These are phyloP conservation scores for Brachyhypopomus occidentalis DNA, from an alignment of 2,113 vertebrate genomes.

Conservation along the genomic window DNA sequence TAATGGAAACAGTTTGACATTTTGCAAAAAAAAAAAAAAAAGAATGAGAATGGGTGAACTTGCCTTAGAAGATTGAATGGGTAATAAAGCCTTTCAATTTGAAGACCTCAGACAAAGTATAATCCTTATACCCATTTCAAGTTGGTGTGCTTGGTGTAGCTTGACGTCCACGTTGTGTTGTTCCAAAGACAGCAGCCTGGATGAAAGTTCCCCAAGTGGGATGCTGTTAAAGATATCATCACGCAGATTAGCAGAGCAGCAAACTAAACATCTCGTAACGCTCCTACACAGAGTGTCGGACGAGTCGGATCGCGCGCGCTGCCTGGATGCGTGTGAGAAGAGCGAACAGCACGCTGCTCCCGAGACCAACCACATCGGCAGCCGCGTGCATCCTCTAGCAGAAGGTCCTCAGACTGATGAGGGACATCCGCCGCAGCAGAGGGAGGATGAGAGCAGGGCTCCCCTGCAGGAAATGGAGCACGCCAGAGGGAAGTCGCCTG, in stretches of 20 bases:
- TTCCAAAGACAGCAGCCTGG: neutral
- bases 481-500: conserved; percentile 25
- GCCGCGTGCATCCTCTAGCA: conserved; percentile 14
- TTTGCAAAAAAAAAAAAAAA: no score
- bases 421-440: conserved; percentile 63
- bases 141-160: neutral
- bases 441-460: conserved; percentile 28
- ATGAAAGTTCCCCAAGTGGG: neutral
- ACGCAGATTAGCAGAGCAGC: neutral
- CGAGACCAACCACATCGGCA: conserved; percentile 81
- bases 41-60: no score
- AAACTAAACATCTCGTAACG: neutral
- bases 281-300: conserved; percentile 74
- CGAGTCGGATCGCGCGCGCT: conserved; percentile 31
- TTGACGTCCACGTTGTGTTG: neutral
- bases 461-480: neutral
- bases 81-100: no score
- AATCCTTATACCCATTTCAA: neutral
- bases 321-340: conserved; percentile 60
- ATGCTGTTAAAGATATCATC: neutral
- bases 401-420: conserved; percentile 51
- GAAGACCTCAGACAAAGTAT: neutral
- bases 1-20: no score
- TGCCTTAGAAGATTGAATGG: no score
- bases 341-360: conserved; percentile 77